Evolutionary conservation across 2,888 invertebrate species (phyloP).

Genomic region (Malthinus flaveolus): DNA sequence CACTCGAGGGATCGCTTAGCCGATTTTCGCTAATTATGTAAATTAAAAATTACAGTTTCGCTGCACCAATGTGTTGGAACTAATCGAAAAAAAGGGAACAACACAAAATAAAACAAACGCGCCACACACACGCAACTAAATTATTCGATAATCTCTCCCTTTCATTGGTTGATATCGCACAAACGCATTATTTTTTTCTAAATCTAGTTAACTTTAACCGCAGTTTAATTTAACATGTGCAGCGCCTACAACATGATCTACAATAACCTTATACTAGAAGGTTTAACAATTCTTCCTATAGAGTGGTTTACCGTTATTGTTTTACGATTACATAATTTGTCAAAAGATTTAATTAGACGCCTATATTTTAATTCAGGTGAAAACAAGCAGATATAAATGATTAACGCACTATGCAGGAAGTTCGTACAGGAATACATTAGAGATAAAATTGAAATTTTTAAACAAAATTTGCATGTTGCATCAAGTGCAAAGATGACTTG

Average conservation of each 20-base stretch:
- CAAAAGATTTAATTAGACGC: neutral
- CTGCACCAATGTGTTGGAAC: constrained; percentile 20
- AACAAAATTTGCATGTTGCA: constrained; percentile 4
- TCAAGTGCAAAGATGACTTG: constrained; percentile 4
- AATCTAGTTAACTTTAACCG: neutral
- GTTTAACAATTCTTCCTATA: constrained; percentile 13
- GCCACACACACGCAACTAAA: constrained; percentile 36
- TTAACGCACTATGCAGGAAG: constrained; percentile 1
- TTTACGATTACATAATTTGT: constrained; percentile 4
- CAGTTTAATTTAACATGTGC: neutral
- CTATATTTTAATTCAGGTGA: neutral
- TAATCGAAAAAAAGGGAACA: constrained; percentile 22
- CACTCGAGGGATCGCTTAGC: no score
- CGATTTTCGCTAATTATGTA: constrained; percentile 23
- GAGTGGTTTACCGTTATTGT: constrained; percentile 15
- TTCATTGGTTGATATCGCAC: constrained; percentile 17
- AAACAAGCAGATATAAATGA: constrained; percentile 1
- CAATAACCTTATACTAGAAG: constrained; percentile 18
- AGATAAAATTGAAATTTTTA: constrained; percentile 6
- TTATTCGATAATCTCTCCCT: constrained; percentile 14
- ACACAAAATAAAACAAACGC: constrained; percentile 29
- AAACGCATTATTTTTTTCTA: constrained; percentile 19
- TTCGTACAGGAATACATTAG: neutral
- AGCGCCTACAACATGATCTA: constrained; percentile 13
- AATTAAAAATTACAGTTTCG: constrained; percentile 22